Evolutionary conservation across 2,113 vertebrate species (phyloP).

Genomic region (Albula goreensis): DNA sequence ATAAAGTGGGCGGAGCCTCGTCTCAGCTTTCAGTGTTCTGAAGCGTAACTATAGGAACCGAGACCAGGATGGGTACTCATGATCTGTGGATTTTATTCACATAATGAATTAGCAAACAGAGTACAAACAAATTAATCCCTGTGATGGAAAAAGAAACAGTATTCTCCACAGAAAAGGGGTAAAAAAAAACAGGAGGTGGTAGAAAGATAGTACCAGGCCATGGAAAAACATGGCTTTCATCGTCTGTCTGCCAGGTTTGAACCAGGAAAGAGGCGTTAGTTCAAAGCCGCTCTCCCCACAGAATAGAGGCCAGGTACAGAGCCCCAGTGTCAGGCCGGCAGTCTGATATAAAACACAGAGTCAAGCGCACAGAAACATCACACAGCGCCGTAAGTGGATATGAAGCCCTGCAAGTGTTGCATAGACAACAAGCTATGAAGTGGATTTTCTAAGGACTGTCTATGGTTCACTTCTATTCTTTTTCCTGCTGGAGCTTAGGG

Average conservation of each 20-base stretch:
- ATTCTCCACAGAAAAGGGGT: background rate
- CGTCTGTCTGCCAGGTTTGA: background rate
- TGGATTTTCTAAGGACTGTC: background rate
- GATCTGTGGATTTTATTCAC: slow-evolving; percentile 9
- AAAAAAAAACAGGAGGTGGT: background rate
- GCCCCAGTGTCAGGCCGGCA: background rate
- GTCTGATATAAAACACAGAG: slow-evolving; percentile 22
- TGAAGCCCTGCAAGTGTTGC: background rate
- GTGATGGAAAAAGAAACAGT: slow-evolving; percentile 11
- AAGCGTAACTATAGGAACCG: slow-evolving; percentile 8
- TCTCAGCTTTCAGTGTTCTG: background rate
- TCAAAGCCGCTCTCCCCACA: background rate
- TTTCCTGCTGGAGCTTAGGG: background rate
- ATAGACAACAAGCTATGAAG: background rate
- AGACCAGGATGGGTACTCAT: background rate
- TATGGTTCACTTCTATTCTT: no score
- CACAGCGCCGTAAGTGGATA: slow-evolving; percentile 7
- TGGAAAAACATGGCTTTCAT: background rate
- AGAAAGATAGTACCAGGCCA: background rate
- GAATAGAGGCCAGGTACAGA: background rate
- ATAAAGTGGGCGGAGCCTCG: background rate
- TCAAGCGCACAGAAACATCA: background rate
- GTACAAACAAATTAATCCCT: slow-evolving; percentile 24
- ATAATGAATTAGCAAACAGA: slow-evolving; percentile 25
- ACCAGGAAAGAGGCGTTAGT: background rate